A percentile compares a stretch with the other conserved stretches of the same genome.
Conservation (phyloP, 2,113 vertebrate species). For the Baryphthengus martii region DNA sequence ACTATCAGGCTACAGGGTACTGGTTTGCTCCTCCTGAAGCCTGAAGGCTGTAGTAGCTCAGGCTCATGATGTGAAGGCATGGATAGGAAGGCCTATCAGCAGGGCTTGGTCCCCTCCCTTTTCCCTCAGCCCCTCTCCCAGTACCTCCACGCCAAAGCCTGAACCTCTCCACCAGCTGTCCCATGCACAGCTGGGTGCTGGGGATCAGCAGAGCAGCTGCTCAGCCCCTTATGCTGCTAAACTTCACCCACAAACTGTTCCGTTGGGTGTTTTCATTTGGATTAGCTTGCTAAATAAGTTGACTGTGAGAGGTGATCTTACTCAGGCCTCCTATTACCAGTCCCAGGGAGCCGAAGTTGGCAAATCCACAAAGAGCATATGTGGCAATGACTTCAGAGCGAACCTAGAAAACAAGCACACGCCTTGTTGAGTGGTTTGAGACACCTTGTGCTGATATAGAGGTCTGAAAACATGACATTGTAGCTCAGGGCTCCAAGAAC, state of each 20-base stretch:
- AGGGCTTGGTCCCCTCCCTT: not conserved
- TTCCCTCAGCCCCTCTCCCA: not conserved
- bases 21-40: not conserved
- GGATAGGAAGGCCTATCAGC: not conserved
- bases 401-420: slow-evolving; percentile 70
- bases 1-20: not conserved
- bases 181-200: not conserved
- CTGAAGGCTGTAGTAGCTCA: not conserved
- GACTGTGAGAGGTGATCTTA: slow-evolving; percentile 62
- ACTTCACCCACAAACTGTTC: not conserved
- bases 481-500: not conserved
- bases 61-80: not conserved
- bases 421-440: not conserved
- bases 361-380: slow-evolving; percentile 89
- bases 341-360: slow-evolving; percentile 85
- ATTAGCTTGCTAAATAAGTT: not conserved
- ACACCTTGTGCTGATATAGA: not conserved
- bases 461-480: not conserved
- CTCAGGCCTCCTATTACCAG: slow-evolving; percentile 79
- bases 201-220: not conserved
- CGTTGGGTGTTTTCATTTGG: not conserved
- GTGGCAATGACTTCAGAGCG: slow-evolving; percentile 88
- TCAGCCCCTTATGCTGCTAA: not conserved
- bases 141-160: not conserved
- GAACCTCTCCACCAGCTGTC: fast-evolving